Evolutionary conservation across 2,888 invertebrate species (phyloP).

Genomic region (Calliopum simillimum): DNA sequence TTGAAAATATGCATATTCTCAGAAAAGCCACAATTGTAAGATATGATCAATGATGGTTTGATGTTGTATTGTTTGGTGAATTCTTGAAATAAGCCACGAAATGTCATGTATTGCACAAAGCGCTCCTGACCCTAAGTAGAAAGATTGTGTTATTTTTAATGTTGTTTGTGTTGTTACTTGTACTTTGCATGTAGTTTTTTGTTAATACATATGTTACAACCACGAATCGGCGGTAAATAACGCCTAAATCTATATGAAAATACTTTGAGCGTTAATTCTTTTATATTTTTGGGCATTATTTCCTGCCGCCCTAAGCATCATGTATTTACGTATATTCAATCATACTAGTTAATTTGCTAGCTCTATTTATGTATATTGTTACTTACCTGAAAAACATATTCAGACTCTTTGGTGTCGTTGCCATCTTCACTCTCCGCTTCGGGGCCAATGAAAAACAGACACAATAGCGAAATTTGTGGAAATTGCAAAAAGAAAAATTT

Average conservation of each 20-base stretch:
- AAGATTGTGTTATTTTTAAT: neutral
- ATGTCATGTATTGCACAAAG: slow-evolving; percentile 35
- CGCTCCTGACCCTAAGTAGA: slow-evolving; percentile 41
- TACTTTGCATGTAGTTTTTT: neutral
- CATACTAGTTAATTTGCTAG: too few relatives aligned
- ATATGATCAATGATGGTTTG: slow-evolving; percentile 52
- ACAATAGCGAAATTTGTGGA: slow-evolving; percentile 47
- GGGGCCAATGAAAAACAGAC: slow-evolving; percentile 56
- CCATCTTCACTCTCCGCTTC: slow-evolving; percentile 32
- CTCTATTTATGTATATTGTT: neutral
- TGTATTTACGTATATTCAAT: too few relatives aligned
- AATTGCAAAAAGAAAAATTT: slow-evolving; percentile 56
- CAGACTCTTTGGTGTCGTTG: neutral
- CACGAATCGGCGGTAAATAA: too few relatives aligned
- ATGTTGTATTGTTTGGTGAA: slow-evolving; percentile 43
- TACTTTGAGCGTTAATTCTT: too few relatives aligned
- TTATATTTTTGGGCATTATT: too few relatives aligned
- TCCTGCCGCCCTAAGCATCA: too few relatives aligned
- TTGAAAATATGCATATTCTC: slow-evolving; percentile 38
- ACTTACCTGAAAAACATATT: slow-evolving; percentile 34
- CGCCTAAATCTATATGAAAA: too few relatives aligned
- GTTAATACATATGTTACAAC: slow-evolving; percentile 4
- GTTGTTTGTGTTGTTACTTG: neutral
- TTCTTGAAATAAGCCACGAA: slow-evolving; percentile 46
- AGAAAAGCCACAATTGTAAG: slow-evolving; percentile 60